These are phyloP conservation scores for Cephus pulcher DNA, from an alignment of 2,888 invertebrate species.

Conservation along the genomic window DNA sequence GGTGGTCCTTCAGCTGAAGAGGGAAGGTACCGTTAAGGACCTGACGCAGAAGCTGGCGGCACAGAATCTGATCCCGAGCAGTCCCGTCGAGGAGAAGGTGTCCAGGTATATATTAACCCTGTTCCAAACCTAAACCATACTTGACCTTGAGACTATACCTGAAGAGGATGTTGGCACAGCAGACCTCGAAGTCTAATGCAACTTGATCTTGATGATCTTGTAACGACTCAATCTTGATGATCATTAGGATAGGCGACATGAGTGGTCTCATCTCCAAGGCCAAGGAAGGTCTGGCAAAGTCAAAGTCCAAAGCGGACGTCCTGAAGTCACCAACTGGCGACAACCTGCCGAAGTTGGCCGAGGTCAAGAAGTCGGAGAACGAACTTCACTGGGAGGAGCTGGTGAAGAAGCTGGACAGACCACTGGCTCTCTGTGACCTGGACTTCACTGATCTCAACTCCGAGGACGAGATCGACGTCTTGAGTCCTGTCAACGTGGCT, in stretches of 20 bases:
- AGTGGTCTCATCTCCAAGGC: conserved; percentile 92
- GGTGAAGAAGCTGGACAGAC: conserved; percentile 79
- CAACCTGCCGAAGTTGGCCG: conserved; percentile 73
- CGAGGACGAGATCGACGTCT: conserved; percentile 87
- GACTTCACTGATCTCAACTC: conserved; percentile 94
- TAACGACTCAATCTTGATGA: not conserved
- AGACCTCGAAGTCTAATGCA: not conserved
- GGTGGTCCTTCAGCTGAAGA: conserved; percentile 77
- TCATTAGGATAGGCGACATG: conserved; percentile 80
- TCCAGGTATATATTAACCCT: conserved; percentile 53
- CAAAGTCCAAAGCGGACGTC: conserved; percentile 84
- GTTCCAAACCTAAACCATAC: not conserved
- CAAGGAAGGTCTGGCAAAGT: conserved; percentile 90
- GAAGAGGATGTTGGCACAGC: not conserved
- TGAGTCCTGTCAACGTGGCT: conserved; percentile 75
- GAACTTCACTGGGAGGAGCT: conserved; percentile 97
- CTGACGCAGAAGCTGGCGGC: conserved; percentile 86
- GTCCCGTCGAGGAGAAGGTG: conserved; percentile 67
- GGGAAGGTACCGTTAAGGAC: conserved; percentile 90
- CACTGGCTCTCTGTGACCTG: conserved; percentile 89
- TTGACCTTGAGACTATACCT: not conserved
- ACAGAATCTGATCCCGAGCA: conserved; percentile 72
- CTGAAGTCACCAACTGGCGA: conserved; percentile 79
- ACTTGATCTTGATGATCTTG: not conserved
- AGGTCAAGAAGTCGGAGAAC: conserved; percentile 89